These are phyloP conservation scores for Thumatha senex DNA, from an alignment of 2,888 invertebrate species.

Conservation along the genomic window DNA sequence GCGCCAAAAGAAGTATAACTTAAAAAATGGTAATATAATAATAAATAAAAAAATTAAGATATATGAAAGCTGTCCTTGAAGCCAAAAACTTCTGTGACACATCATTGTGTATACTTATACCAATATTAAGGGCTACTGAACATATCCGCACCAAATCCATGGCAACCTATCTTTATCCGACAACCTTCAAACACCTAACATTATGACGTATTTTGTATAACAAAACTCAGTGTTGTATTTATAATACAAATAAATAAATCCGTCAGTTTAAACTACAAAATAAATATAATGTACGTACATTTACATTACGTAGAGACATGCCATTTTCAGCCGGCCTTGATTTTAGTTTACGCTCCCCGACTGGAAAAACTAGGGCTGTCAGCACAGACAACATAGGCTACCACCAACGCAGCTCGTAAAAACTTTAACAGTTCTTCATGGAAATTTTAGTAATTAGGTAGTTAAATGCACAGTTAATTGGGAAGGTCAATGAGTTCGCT, in stretches of 20 bases:
- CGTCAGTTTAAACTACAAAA: background rate
- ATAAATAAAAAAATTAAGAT: no score
- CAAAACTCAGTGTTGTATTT: background rate
- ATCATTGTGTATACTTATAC: no score
- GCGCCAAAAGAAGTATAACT: no score
- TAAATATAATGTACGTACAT: background rate
- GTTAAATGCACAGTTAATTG: no score
- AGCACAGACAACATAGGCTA: background rate
- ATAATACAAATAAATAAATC: conserved; percentile 1
- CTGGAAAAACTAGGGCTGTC: background rate
- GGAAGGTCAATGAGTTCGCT: no score
- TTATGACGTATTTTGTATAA: background rate
- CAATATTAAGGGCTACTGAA: no score
- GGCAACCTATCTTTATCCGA: background rate
- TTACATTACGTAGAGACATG: background rate
- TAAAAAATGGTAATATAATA: no score
- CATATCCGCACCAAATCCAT: background rate
- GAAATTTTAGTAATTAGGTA: no score
- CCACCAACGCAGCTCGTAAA: no score
- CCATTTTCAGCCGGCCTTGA: background rate
- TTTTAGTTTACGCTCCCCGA: background rate
- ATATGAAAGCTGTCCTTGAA: no score
- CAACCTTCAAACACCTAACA: conserved; percentile 1
- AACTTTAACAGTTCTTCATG: no score
- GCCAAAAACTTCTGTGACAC: no score